Base-by-base conservation (phyloP, 2,888 invertebrate species). In the Volucella zonaria region DNA sequence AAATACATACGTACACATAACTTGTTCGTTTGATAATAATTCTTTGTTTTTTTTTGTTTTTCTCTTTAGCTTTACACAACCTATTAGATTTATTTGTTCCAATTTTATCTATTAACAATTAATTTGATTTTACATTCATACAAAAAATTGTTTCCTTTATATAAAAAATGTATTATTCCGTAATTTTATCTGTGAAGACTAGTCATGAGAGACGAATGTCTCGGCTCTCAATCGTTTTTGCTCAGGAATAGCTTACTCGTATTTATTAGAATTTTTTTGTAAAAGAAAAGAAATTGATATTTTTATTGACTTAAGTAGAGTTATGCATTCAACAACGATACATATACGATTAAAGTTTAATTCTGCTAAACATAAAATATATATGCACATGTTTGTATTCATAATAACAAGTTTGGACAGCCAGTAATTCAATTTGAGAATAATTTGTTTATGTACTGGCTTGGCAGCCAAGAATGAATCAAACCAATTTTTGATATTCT, bases 311-410 rank as follows among this genome's bases (percentile, higher is more conserved):
- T 68, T 81, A 54, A 54, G 59, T 67, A 73, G n/a, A n/a, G 76
- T 85, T 71, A 81, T 81, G 81, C 52, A 68, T 56, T 75, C 61
- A 71, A 67, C 42, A 83, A 71, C 58, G 67, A 61, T 66, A 59
- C 56, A 66, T 59, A 75, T 61, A 75, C 75, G 66, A 62, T 85
- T 85, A 85, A 85, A 85, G 85, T 81, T 81, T 61, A 76, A 81
- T 64, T 85, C 80, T 67, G 45, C 76, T 76, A 73, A 62, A 70
- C 70, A 67, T 47, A 62, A 64, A 58, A 68, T 14, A 54, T 58
- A 59, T 23, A 23, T 23, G 23, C 23, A 23, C 3, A 23, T 23
- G 23, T 23, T 23, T 23, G 23, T 23, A 23, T 23, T 23, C 23
- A 23, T 61, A 76, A 76, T 61, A 66, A 73, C 67, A 77, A 68